phyloP scores from a whole-genome alignment of 2,113 vertebrate species.

The Dicaeum eximium region DNA sequence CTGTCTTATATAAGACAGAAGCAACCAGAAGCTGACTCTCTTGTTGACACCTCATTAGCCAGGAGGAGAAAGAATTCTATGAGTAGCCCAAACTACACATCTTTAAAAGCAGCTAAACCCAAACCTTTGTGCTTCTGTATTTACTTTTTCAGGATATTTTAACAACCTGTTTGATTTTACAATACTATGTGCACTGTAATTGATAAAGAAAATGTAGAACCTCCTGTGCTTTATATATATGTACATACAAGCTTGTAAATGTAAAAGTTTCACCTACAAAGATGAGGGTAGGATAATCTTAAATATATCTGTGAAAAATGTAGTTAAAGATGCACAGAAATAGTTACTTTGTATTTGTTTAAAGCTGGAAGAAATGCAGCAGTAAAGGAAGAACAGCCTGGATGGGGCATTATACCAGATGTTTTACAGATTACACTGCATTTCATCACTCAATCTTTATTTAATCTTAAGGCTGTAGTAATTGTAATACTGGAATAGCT shows the following conservation, averaged over 20 bases:
- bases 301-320: not conserved
- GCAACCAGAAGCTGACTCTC: constrained; percentile 15
- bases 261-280: not conserved
- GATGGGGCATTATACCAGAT: not conserved
- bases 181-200: not conserved
- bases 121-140: not conserved
- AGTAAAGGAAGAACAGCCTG: not conserved
- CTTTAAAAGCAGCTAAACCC: not conserved
- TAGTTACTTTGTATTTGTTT: not conserved
- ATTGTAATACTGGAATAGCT: not conserved
- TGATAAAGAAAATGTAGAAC: not conserved
- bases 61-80: not conserved
- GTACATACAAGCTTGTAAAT: not conserved
- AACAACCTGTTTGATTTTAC: not conserved
- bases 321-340: not conserved
- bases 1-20: constrained; percentile 41
- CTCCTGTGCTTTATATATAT: not conserved
- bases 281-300: not conserved
- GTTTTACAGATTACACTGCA: constrained; percentile 33
- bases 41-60: not conserved
- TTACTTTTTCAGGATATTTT: not conserved
- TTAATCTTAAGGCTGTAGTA: constrained; percentile 25
- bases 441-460: not conserved
- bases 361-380: not conserved
- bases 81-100: not conserved